Evolutionary conservation across 2,797 vertebrate genomes (phyloP).

Genomic region (Cuculus canorus): DNA sequence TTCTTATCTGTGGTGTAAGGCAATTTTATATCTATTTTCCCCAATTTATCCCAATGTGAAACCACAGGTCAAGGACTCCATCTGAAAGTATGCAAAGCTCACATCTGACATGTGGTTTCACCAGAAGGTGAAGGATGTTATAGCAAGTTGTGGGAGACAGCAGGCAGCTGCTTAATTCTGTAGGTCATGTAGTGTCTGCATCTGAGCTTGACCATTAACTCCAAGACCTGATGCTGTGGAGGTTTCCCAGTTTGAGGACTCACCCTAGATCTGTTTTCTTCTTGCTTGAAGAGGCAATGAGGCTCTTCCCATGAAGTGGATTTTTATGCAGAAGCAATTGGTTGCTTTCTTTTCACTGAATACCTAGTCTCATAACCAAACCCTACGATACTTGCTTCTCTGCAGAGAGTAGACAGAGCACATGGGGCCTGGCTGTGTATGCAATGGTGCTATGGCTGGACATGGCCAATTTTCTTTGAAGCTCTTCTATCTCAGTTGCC

Average conservation of each 20-base stretch:
- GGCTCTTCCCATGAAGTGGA: not conserved
- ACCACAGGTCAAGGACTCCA: not conserved
- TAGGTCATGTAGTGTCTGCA: not conserved
- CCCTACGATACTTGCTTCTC: not conserved
- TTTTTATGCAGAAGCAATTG: not conserved
- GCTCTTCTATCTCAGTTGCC: not conserved
- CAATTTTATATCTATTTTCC: not conserved
- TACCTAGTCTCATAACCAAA: not conserved
- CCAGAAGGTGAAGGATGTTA: not conserved
- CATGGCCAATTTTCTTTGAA: not conserved
- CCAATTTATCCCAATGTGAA: too few relatives aligned
- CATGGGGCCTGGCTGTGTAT: not conserved
- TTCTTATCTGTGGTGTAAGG: not conserved
- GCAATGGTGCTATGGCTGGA: not conserved
- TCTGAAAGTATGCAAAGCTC: not conserved
- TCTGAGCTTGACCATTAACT: not conserved
- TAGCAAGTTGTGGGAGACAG: not conserved
- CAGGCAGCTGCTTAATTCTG: not conserved
- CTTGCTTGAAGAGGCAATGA: not conserved
- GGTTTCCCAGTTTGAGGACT: not conserved
- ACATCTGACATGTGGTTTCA: not conserved
- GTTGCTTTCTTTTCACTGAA: not conserved
- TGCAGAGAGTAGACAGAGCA: not conserved
- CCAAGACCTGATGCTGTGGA: accelerated
- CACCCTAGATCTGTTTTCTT: not conserved